Evolutionary conservation across 2,113 vertebrate species (phyloP), one percentile per base, ranked within the genome.

Genomic region (Etia nguti): DNA sequence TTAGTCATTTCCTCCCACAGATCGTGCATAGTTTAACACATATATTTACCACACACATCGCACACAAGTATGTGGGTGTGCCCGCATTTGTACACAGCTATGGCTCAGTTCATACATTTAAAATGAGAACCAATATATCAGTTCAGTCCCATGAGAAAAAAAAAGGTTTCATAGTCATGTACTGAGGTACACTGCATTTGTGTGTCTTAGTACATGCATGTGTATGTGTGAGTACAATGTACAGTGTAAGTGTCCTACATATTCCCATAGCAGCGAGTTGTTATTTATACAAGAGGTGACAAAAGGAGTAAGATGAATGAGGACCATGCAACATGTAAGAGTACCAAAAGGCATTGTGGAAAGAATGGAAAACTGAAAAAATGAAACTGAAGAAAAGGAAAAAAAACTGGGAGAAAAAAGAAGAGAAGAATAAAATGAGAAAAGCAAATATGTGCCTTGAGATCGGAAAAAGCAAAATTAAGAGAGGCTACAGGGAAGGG

Each of bases 51-150:
- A 85, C 52, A 50, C 16, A 50, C 57, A 85, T 46, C 54, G 34
- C 73, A 82, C 80, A 52, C 5, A 31, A 36, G 6, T 54, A 41
- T 82, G 12, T 26, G 48, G 55, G 8, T 84, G 56, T 70, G 29
- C 46, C 60, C 16, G 9, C 18, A 81, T 77, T 52, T 77, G 43
- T 38, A 55, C 59, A 75, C 55, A 62, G 18, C 22, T 73, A 8
- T 82, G 62, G 43, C 83, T 81, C 31, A 36, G 81, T 75, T 94
- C 93, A 94, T 94, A 84, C 82, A 92, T 94, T 90, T 86, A 16
- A 86, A 92, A 93, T 89, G 80, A 89, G 88, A 82, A 56, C 43
- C 31, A 59, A 91, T 87, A 86, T 90, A 88, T 91, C 79, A 88
- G 82, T 10, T 52, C 10, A 75, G 22, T 87, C 89, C 84, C 92